These are phyloP conservation scores for Diadophis punctatus DNA, from an alignment of 2,113 vertebrate species.

Conservation along the genomic window DNA sequence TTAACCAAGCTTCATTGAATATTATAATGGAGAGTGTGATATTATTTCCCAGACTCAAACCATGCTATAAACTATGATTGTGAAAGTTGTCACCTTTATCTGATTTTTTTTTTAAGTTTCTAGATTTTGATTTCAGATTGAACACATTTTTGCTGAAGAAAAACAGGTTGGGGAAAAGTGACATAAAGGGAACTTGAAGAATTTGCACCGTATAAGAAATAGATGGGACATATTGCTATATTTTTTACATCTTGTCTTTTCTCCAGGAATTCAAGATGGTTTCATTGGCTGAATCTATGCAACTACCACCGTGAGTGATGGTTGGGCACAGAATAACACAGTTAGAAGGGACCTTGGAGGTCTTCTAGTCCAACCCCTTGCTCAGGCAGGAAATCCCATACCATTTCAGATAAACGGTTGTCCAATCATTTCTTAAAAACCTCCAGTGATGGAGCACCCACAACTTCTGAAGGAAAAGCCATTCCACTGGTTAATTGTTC, in stretches of 20 bases:
- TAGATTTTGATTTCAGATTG: background rate
- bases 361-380: too few relatives aligned
- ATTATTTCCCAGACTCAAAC: background rate
- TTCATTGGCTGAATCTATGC: background rate
- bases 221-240: background rate
- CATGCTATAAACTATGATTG: too few relatives aligned
- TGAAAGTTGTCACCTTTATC: background rate
- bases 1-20: background rate
- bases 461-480: too few relatives aligned
- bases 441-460: too few relatives aligned
- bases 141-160: background rate
- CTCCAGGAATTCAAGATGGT: background rate
- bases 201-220: background rate
- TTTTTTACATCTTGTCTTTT: background rate
- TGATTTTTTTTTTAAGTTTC: background rate
- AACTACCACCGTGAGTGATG: background rate
- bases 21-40: background rate
- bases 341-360: too few relatives aligned
- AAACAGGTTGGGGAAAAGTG: background rate
- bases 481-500: background rate
- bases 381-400: too few relatives aligned
- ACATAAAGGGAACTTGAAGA: background rate
- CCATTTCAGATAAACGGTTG: too few relatives aligned
- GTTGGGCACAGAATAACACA: background rate
- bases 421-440: too few relatives aligned